These are phyloP conservation scores for Nemotelus pantherinus DNA, from an alignment of 2,888 invertebrate genomes.

Conservation along the genomic window DNA sequence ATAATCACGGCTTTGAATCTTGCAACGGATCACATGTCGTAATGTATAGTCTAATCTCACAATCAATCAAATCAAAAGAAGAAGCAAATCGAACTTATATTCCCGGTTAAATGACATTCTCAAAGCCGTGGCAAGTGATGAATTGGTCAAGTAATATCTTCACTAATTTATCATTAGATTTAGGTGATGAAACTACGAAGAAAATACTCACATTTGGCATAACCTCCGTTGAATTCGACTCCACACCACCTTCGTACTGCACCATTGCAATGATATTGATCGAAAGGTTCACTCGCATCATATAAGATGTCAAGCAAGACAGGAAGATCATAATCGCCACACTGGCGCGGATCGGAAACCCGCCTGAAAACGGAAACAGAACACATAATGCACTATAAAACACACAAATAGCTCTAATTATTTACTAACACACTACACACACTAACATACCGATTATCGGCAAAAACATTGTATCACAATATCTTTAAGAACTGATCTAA, in stretches of 20 bases:
- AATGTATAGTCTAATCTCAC: no score
- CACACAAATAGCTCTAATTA: no score
- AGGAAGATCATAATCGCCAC: conserved; percentile 77
- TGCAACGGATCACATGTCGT: no score
- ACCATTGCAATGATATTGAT: conserved; percentile 80
- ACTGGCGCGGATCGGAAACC: conserved; percentile 67
- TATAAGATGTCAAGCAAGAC: conserved; percentile 78
- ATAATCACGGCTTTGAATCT: no score
- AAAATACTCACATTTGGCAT: conserved; percentile 55
- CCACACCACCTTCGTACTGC: conserved; percentile 63
- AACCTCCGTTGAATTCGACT: conserved; percentile 55
- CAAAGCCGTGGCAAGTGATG: background rate
- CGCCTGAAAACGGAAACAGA: conserved; percentile 57
- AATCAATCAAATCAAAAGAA: no score
- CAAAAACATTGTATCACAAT: background rate
- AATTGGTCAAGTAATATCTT: no score
- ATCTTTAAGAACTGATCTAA: no score
- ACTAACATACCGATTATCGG: conserved; percentile 14
- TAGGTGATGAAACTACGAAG: conserved; percentile 44
- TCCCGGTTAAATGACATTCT: background rate
- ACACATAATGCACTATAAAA: background rate
- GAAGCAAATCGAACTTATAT: no score
- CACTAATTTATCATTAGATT: no score
- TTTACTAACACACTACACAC: no score
- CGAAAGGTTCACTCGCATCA: conserved; percentile 81